Conservation (phyloP, 2,113 vertebrate genomes). For the Nymphicus hollandicus region DNA sequence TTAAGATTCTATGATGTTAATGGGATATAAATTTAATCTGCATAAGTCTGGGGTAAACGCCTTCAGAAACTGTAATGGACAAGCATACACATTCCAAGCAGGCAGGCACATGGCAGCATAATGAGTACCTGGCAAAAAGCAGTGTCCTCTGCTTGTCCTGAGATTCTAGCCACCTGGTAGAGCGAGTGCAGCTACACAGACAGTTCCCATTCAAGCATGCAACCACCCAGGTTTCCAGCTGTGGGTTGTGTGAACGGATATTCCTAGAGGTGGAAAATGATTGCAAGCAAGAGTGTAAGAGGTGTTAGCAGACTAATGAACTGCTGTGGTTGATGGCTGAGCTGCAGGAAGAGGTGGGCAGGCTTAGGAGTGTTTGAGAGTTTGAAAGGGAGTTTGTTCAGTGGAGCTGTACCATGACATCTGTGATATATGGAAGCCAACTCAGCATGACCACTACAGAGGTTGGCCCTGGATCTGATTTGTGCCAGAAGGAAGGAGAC, state of each 20-base stretch:
- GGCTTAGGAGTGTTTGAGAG: background rate
- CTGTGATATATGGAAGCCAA: background rate
- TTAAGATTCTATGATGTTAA: background rate
- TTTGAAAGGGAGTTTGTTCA: background rate
- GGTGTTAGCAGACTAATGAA: background rate
- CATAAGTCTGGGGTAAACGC: background rate
- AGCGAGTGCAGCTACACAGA: background rate
- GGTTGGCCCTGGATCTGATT: background rate
- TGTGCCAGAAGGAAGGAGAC: background rate
- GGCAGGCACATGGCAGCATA: accelerated
- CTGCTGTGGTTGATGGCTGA: background rate
- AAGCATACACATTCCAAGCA: background rate
- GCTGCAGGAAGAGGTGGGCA: background rate
- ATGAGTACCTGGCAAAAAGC: background rate
- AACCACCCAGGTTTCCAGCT: background rate
- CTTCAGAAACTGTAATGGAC: background rate
- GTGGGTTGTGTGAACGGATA: background rate
- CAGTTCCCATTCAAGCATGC: background rate
- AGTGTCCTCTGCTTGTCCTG: background rate
- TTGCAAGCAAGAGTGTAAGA: background rate
- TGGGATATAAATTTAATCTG: background rate
- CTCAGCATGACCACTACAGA: background rate
- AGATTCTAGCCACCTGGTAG: background rate
- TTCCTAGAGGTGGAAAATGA: background rate
- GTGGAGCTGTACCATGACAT: background rate